Conservation (phyloP, 1,140 invertebrate genomes). For the Nymphalis io region DNA sequence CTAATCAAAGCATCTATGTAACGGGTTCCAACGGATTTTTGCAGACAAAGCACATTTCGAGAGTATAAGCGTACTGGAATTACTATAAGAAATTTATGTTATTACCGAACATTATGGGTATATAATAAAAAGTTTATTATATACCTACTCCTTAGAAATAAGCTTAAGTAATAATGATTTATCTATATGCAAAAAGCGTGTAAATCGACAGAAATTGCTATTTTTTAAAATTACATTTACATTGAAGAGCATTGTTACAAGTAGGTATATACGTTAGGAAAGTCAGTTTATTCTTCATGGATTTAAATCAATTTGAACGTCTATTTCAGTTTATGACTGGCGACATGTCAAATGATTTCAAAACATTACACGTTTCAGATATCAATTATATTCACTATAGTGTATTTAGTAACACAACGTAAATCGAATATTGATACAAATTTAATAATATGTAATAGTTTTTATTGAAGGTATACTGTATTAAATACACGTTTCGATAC, state of each 20-base stretch:
- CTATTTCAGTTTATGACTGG: constrained; percentile 13
- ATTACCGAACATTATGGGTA: no score
- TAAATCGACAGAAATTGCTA: no score
- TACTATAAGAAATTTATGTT: no score
- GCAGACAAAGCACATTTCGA: not conserved
- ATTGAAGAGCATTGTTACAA: constrained; percentile 30
- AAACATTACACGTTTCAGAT: not conserved
- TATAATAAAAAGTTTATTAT: no score
- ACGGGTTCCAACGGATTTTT: not conserved
- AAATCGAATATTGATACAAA: no score
- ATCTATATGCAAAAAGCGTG: no score
- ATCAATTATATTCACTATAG: not conserved
- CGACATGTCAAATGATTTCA: not conserved
- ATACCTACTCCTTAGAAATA: no score
- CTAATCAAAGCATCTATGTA: not conserved
- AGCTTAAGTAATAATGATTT: no score
- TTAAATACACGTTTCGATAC: constrained; percentile 39
- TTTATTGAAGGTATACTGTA: constrained; percentile 25
- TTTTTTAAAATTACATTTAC: no score
- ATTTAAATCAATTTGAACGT: constrained; percentile 42
- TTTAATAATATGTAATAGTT: not conserved
- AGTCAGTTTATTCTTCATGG: constrained; percentile 43
- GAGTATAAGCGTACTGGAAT: no score
- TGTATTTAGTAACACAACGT: no score
- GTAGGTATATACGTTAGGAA: constrained; percentile 15